Conservation (phyloP, 2,888 invertebrate species). For the Leptopilina myrica region DNA sequence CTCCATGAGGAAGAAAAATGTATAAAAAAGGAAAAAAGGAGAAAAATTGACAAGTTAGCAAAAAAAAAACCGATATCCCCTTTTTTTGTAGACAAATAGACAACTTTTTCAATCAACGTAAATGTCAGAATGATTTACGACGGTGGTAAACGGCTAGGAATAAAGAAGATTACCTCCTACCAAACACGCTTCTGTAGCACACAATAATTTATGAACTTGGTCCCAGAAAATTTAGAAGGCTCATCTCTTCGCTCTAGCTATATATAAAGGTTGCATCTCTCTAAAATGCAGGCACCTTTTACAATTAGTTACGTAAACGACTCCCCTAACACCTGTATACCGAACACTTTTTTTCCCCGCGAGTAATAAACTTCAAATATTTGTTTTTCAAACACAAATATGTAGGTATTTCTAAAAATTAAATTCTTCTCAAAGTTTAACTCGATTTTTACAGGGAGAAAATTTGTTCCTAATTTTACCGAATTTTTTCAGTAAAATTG, state of each 20-base stretch:
- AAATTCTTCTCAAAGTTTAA: too few relatives aligned
- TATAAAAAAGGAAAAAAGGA: too few relatives aligned
- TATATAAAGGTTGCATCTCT: neutral
- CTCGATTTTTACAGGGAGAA: too few relatives aligned
- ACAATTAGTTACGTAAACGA: slow-evolving; percentile 24
- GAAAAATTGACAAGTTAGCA: too few relatives aligned
- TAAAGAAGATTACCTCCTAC: slow-evolving; percentile 29
- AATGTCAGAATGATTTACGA: slow-evolving; percentile 27
- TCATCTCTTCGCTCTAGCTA: neutral
- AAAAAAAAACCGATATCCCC: neutral
- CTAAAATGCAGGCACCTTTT: neutral
- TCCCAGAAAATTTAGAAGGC: slow-evolving; percentile 33
- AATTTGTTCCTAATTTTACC: too few relatives aligned
- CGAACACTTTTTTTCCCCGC: too few relatives aligned
- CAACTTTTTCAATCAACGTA: slow-evolving; percentile 35
- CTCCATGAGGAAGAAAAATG: too few relatives aligned
- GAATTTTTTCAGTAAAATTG: too few relatives aligned
- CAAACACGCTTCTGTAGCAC: slow-evolving; percentile 31
- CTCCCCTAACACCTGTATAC: neutral
- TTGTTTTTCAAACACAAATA: too few relatives aligned
- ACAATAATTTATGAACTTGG: slow-evolving; percentile 38
- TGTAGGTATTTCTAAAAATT: too few relatives aligned
- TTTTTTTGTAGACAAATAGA: slow-evolving; percentile 27
- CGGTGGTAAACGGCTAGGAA: slow-evolving; percentile 27
- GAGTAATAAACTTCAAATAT: too few relatives aligned